Conservation (phyloP, 2,797 vertebrate genomes). For the Anabacerthia variegaticeps region DNA sequence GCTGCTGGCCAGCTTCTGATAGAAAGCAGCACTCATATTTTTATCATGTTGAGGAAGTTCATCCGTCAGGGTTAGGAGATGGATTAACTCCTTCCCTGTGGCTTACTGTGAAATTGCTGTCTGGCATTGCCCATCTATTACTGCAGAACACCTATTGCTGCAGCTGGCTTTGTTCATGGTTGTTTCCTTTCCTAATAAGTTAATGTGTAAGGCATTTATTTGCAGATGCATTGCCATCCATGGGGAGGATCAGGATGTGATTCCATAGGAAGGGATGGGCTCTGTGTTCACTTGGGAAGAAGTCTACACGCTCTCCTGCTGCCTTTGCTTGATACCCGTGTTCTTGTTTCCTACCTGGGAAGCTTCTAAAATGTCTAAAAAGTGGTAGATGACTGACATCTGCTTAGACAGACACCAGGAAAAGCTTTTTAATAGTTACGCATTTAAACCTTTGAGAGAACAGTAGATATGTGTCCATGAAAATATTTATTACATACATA, state of each 20-base stretch:
- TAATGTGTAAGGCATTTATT: neutral
- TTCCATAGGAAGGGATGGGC: neutral
- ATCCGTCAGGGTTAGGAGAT: neutral
- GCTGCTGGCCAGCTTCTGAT: neutral
- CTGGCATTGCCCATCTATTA: neutral
- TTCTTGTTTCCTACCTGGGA: neutral
- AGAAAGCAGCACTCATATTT: neutral
- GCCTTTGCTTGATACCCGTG: accelerated
- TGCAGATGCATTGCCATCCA: neutral
- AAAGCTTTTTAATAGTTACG: neutral
- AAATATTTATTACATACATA: slow-evolving; percentile 25
- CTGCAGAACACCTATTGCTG: neutral
- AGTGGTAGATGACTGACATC: neutral
- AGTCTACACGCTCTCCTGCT: accelerated
- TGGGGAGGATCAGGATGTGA: neutral
- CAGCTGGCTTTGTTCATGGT: neutral
- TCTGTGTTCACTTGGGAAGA: neutral
- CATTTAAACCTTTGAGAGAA: slow-evolving; percentile 25
- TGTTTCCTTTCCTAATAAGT: neutral
- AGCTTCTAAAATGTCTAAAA: neutral
- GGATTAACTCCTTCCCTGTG: neutral
- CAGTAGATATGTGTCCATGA: neutral
- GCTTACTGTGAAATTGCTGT: neutral
- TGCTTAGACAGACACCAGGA: neutral
- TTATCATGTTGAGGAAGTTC: neutral